A percentile compares a stretch with the other conserved stretches of the same genome.
phyloP scores from a whole-genome alignment of 1,140 invertebrate genomes.

The Chrysomallon squamiferum region DNA sequence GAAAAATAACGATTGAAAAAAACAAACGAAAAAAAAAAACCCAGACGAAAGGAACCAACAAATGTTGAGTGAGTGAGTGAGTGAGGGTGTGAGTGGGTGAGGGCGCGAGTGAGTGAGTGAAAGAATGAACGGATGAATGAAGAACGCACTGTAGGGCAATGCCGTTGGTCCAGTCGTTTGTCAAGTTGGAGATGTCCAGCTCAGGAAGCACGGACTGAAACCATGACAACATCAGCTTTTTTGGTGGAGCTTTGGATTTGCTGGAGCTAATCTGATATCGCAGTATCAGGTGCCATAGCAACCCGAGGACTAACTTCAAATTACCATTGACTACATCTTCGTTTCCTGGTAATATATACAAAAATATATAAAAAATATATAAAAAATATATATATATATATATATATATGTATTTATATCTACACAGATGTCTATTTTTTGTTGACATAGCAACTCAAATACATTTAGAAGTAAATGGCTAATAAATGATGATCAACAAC shows the following conservation, averaged over 20 bases:
- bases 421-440: too few relatives aligned
- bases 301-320: slow-evolving; percentile 91
- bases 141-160: slow-evolving; percentile 66
- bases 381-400: too few relatives aligned
- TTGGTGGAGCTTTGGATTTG: slow-evolving; percentile 91
- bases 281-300: slow-evolving; percentile 97
- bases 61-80: too few relatives aligned
- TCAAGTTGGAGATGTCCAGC: slow-evolving; percentile 92
- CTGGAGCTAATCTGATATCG: slow-evolving; percentile 90
- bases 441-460: too few relatives aligned
- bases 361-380: background rate
- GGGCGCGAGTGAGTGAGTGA: too few relatives aligned
- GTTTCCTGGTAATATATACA: slow-evolving; percentile 76
- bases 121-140: background rate
- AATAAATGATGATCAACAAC: too few relatives aligned
- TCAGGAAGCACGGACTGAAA: slow-evolving; percentile 91
- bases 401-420: too few relatives aligned
- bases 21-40: too few relatives aligned
- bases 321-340: slow-evolving; percentile 98
- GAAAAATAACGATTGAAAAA: too few relatives aligned
- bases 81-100: background rate
- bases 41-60: too few relatives aligned
- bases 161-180: slow-evolving; percentile 96
- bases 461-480: too few relatives aligned
- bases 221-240: slow-evolving; percentile 97